A percentile compares a stretch with the other conserved stretches of the same genome.
Evolutionary conservation across 2,797 vertebrate species (phyloP).

Genomic region (Melanogrammus aeglefinus): DNA sequence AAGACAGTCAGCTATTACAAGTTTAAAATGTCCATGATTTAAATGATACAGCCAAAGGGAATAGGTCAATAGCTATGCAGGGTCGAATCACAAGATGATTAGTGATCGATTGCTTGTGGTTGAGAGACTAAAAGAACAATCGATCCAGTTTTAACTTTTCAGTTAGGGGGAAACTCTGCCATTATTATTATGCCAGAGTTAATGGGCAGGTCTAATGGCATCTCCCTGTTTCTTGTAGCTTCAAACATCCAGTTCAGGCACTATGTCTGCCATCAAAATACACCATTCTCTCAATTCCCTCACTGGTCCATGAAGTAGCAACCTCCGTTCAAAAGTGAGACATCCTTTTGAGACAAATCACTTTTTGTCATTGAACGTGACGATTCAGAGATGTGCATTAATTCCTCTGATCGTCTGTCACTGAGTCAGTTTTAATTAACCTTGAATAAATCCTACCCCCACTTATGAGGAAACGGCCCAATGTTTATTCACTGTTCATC

Average conservation of each 20-base stretch:
- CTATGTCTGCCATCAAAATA: neutral
- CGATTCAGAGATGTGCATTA: constrained; percentile 32
- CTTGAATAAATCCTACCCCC: constrained; percentile 52
- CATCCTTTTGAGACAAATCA: constrained; percentile 41
- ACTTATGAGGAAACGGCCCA: constrained; percentile 47
- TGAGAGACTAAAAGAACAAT: neutral
- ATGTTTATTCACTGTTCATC: constrained; percentile 52
- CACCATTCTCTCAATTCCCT: neutral
- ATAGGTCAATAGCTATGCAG: neutral
- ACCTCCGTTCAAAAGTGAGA: neutral
- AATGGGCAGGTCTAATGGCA: neutral
- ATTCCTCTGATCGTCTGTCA: constrained; percentile 23
- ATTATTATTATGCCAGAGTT: neutral
- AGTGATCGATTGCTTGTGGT: neutral
- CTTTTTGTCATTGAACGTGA: constrained; percentile 22
- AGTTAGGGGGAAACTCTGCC: neutral
- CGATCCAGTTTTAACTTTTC: neutral
- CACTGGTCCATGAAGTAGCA: neutral
- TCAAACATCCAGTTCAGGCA: neutral
- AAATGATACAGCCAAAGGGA: neutral
- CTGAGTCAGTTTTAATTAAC: constrained; percentile 59
- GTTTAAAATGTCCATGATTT: neutral
- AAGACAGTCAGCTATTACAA: constrained; percentile 15
- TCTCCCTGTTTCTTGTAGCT: neutral
- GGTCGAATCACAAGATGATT: neutral